These are phyloP conservation scores for Phymastichus coffea DNA, from an alignment of 1,140 invertebrate genomes.

Conservation along the genomic window DNA sequence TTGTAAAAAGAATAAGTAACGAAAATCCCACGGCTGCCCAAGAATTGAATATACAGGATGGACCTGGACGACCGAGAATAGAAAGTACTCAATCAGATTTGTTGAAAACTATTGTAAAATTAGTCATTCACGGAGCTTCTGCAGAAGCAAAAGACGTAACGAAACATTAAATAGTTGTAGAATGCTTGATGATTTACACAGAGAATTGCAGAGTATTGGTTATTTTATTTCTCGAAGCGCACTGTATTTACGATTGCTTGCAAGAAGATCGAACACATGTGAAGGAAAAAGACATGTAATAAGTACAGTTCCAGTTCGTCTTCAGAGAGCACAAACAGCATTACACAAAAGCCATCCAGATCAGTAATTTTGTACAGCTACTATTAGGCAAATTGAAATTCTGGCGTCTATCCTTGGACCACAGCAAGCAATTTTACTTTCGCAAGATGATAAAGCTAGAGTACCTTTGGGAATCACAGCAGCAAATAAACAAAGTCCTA, in stretches of 20 bases:
- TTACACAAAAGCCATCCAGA: conserved; percentile 4
- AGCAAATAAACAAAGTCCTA: conserved; percentile 43
- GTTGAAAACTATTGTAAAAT: conserved; percentile 7
- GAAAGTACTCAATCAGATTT: conserved; percentile 9
- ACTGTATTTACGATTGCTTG: conserved; percentile 7
- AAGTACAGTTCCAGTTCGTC: conserved; percentile 13
- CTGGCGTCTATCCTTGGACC: conserved; percentile 22
- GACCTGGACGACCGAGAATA: not conserved
- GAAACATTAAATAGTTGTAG: not conserved
- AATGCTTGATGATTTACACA: conserved; percentile 5
- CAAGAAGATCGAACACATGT: not conserved
- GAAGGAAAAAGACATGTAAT: conserved; percentile 12
- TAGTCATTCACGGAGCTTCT: conserved; percentile 17
- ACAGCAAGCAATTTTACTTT: conserved; percentile 35
- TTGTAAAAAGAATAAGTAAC: too few species aligned
- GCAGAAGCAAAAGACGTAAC: conserved; percentile 14
- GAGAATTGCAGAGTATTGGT: not conserved
- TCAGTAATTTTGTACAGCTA: conserved; percentile 2
- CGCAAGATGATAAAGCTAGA: conserved; percentile 49
- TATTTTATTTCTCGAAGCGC: conserved; percentile 3
- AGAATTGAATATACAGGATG: not conserved
- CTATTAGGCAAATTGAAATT: not conserved
- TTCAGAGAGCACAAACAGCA: not conserved
- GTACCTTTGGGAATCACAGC: too few species aligned
- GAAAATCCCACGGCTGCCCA: too few species aligned